Conservation (phyloP, 2,797 vertebrate species). For the Steatocranus sp. region DNA sequence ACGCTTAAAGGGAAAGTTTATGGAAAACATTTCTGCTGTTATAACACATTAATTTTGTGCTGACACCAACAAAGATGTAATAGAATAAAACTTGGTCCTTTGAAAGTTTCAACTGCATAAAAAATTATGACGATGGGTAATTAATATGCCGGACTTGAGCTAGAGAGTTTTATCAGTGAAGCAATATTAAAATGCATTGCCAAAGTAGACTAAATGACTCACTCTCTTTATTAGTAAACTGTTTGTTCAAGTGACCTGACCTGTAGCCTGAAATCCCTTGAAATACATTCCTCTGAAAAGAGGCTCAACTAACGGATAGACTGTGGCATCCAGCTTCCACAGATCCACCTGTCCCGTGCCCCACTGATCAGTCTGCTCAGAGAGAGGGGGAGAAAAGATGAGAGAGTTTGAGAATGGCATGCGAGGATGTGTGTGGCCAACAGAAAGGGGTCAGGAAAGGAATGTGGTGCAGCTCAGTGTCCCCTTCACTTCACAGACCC, state of each 20-base stretch:
- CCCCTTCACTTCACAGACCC: not conserved
- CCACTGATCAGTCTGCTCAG: slow-evolving; percentile 33
- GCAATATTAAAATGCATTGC: not conserved
- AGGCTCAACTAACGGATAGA: not conserved
- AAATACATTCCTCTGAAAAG: not conserved
- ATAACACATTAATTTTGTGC: not conserved
- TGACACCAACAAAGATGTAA: not conserved
- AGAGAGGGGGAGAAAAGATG: not conserved
- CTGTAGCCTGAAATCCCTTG: not conserved
- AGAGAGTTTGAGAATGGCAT: slow-evolving; percentile 63
- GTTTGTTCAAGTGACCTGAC: not conserved
- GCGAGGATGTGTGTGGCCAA: slow-evolving; percentile 51
- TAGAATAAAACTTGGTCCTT: not conserved
- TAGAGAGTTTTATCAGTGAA: not conserved
- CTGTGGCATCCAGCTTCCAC: not conserved
- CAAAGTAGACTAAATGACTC: not conserved
- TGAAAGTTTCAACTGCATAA: slow-evolving; percentile 8
- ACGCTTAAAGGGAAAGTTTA: not conserved
- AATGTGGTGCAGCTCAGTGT: slow-evolving; percentile 53
- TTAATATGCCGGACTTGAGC: not conserved
- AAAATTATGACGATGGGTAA: slow-evolving; percentile 3
- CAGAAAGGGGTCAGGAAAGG: slow-evolving; percentile 59
- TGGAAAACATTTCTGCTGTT: accelerated
- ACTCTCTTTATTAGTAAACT: not conserved
- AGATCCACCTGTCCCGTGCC: slow-evolving; percentile 55